Percentiles rank a stretch among this genome's conserved stretches.
Evolutionary conservation across 2,113 vertebrate genomes (phyloP).

Genomic region (Macroglossus sobrinus): DNA sequence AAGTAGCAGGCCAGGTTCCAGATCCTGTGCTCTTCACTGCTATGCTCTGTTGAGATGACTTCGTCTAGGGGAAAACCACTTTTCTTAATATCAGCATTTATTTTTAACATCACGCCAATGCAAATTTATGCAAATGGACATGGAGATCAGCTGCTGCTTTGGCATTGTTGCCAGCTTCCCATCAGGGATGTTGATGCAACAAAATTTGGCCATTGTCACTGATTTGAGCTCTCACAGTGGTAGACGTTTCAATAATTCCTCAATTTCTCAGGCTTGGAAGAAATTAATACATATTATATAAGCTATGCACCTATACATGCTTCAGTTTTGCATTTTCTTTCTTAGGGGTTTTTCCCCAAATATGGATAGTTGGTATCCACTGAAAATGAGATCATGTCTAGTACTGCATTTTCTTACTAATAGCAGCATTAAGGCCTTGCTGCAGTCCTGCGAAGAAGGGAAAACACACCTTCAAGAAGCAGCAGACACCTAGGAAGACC

Average conservation of each 20-base stretch:
- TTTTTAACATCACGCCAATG: conserved; percentile 67
- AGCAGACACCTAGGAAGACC: not conserved
- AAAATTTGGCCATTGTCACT: conserved; percentile 63
- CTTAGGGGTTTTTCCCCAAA: not conserved
- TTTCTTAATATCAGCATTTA: conserved; percentile 62
- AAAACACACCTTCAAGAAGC: not conserved
- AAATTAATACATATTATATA: not conserved
- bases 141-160: conserved; percentile 65
- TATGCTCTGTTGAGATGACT: not conserved
- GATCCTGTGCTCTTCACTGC: not conserved
- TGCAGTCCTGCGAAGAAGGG: fast-evolving
- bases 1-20: not conserved
- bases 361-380: not conserved
- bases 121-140: conserved; percentile 81
- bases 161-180: conserved; percentile 61
- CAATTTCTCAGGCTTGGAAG: conserved; percentile 53
- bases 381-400: not conserved
- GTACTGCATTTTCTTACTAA: not conserved
- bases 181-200: conserved; percentile 53
- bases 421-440: not conserved
- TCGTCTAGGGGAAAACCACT: conserved; percentile 13
- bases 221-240: conserved; percentile 58
- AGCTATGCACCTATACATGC: not conserved
- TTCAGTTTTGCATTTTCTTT: not conserved
- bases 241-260: conserved; percentile 55